Conservation (phyloP, 2,797 vertebrate species). For the Micropoecilia bifurca region DNA sequence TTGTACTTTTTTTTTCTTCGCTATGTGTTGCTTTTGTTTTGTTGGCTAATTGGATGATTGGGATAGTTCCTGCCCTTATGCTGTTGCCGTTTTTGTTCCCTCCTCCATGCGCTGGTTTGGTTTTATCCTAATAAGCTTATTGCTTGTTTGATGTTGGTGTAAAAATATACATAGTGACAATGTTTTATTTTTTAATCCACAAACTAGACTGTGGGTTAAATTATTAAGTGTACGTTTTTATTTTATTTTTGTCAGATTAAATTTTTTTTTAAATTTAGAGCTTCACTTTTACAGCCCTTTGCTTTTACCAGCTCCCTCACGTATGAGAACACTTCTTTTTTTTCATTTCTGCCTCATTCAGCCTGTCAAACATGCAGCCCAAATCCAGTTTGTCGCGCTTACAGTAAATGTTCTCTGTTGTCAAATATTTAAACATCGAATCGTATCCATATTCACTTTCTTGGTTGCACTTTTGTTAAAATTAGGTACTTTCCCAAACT, state of each 20-base stretch:
- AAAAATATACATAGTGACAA: slow-evolving; percentile 71
- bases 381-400: slow-evolving; percentile 2
- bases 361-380: slow-evolving; percentile 8
- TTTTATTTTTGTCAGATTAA: slow-evolving; percentile 8
- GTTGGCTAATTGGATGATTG: slow-evolving; percentile 19
- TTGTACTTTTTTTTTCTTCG: background rate
- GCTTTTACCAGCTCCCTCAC: slow-evolving; percentile 47
- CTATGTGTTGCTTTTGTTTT: background rate
- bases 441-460: background rate
- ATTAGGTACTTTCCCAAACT: background rate
- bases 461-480: slow-evolving; percentile 1
- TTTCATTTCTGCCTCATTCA: slow-evolving; percentile 12
- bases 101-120: slow-evolving; percentile 16
- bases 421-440: slow-evolving; percentile 13
- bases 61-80: slow-evolving; percentile 4
- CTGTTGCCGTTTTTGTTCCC: slow-evolving; percentile 17
- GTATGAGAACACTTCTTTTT: background rate
- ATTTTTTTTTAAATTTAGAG: slow-evolving; percentile 26
- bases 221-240: slow-evolving; percentile 8
- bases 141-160: slow-evolving; percentile 53
- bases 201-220: slow-evolving; percentile 29
- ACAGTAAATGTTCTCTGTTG: slow-evolving; percentile 1
- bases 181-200: slow-evolving; percentile 58
- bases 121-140: slow-evolving; percentile 17
- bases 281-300: slow-evolving; percentile 15